Evolutionary conservation across 1,140 invertebrate genomes (phyloP).

Genomic region (Ceratitis capitata): DNA sequence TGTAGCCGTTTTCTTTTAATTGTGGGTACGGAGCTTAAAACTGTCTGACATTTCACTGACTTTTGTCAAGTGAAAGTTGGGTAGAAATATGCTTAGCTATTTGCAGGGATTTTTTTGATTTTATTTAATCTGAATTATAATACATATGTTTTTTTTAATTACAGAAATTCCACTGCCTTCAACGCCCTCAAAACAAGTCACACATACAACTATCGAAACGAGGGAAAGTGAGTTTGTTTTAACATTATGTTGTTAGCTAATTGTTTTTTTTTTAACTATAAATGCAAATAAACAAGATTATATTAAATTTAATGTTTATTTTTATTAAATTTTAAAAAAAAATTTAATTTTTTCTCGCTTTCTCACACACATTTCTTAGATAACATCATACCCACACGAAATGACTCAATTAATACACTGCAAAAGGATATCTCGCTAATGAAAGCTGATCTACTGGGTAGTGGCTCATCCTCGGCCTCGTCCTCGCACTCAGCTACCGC

Average conservation of each 20-base stretch:
- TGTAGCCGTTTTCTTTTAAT: too few relatives aligned
- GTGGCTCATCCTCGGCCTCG: conserved; percentile 49
- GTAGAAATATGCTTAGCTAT: too few relatives aligned
- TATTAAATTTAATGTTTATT: too few relatives aligned
- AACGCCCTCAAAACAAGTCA: conserved; percentile 64
- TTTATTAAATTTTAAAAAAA: background rate
- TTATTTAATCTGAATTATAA: too few relatives aligned
- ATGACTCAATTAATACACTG: conserved; percentile 59
- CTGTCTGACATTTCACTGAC: too few relatives aligned
- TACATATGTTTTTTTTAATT: background rate
- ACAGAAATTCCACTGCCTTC: conserved; percentile 65
- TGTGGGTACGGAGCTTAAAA: too few relatives aligned
- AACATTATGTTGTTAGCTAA: background rate
- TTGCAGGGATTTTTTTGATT: too few relatives aligned
- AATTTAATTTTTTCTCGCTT: background rate
- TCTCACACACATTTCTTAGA: conserved; percentile 42
- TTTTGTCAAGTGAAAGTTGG: too few relatives aligned
- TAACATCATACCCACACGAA: conserved; percentile 62
- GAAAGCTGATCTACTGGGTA: conserved; percentile 55
- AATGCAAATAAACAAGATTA: too few relatives aligned
- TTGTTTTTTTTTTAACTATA: too few relatives aligned
- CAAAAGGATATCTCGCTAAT: conserved; percentile 62
- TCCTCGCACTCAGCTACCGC: conserved; percentile 54
- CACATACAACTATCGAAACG: conserved; percentile 62
- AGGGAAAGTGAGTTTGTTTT: conserved; percentile 64